Conservation (phyloP, 2,113 vertebrate genomes). For the Echinops telfairi region DNA sequence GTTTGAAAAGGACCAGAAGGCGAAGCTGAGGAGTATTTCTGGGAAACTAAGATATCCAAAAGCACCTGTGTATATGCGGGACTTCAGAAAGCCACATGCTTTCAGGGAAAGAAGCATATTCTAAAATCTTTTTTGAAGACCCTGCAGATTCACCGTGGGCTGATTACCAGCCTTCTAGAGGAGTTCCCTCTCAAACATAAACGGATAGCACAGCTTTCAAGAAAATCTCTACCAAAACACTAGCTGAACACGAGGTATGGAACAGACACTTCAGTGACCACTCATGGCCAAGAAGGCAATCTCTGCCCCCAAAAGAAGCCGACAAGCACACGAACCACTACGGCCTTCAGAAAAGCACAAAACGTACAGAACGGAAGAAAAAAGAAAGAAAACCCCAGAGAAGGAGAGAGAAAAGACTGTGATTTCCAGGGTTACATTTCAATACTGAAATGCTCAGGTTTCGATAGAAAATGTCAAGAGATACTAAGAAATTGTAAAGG, state of each 20-base stretch:
- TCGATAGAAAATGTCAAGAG: too few species aligned
- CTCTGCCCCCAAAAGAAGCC: too few species aligned
- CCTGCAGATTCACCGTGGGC: too few species aligned
- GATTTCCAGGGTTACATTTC: background rate
- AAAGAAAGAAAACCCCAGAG: background rate
- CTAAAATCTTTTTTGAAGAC: background rate
- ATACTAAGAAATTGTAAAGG: too few species aligned
- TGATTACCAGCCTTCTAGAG: background rate
- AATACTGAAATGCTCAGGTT: background rate
- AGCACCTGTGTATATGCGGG: too few species aligned
- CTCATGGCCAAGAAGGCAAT: too few species aligned
- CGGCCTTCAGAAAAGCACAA: background rate
- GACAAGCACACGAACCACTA: background rate
- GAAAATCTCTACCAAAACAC: background rate
- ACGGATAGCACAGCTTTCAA: background rate
- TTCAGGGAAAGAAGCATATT: background rate
- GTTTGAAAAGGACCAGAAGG: too few species aligned
- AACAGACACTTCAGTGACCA: background rate
- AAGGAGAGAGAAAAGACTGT: background rate
- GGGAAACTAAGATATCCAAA: too few species aligned
- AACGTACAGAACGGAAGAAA: too few species aligned
- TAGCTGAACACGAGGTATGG: background rate
- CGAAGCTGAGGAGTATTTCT: too few species aligned
- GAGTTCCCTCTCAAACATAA: background rate
- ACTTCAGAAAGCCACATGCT: background rate